Base-by-base conservation (phyloP, 1,140 invertebrate species). In the Drosophila jambulina region DNA sequence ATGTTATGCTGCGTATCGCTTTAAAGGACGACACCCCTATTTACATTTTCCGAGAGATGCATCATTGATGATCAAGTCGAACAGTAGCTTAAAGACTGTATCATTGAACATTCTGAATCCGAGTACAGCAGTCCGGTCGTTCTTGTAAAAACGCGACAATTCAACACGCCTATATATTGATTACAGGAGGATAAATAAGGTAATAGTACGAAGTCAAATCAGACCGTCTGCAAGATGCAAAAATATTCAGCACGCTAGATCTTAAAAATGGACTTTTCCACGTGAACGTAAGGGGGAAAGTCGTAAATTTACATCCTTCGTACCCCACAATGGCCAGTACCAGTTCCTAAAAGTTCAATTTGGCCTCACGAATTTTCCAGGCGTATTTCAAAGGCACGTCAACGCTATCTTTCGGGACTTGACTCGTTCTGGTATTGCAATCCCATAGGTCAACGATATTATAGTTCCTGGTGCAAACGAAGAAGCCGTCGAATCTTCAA, bases 171-270 rank as follows among this genome's bases (percentile, higher is more conserved):
- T 10, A 19, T 19, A 21, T 5, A 57, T 15, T 38, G 94, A 95
- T 76, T 95, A 93, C 74, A 74, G 94, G 10, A 51, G 63, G 27
- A 59, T 94, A 9, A 95, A 95, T 78, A 91, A 86, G 60, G 71
- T 70, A 34, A 78, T 88, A 25, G 34, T 81, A 29, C 78, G 85
- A 80, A 78, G 92, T 60, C 63, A 59, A 82, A 45, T 6, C 13
- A 12, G 10, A 43, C 10, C 10, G 19, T 5, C 12, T 45, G 5
- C 43, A 45, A 45, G 5, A 45, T 21, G 19, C 42, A 21, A 10
- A 21, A 5, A 23, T 45, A 21, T 21, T 45, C 1, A 21, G 9
- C 4, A 43, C 19, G 2, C 10, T 43, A 3, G 19, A 43, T 21
- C 4, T 43, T 0, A 29, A 82, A 79, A 15, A 7, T 5, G 19